phyloP scores from a whole-genome alignment of 2,797 vertebrate species.

The Enteromius unitaeniatus region DNA sequence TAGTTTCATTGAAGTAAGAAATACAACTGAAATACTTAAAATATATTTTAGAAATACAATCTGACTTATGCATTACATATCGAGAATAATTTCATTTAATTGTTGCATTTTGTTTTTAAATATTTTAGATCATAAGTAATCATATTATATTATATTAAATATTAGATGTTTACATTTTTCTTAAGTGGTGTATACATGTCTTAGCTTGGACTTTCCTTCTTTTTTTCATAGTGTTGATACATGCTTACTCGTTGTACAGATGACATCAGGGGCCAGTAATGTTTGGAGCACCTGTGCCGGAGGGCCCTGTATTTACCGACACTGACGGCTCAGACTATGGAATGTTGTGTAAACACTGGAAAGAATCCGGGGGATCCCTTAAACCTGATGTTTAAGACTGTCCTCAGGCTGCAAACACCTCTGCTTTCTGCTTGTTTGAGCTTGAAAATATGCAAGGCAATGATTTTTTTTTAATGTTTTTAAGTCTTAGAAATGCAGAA shows the following conservation, averaged over 20 bases:
- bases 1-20: no score
- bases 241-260: not conserved
- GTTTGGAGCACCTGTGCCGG: conserved; percentile 9
- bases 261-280: conserved; percentile 37
- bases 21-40: not conserved
- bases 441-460: conserved; percentile 12
- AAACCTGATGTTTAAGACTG: conserved; percentile 37
- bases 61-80: not conserved
- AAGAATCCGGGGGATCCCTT: conserved; percentile 10
- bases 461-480: not conserved
- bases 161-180: not conserved
- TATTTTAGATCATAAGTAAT: not conserved
- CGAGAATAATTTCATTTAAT: not conserved
- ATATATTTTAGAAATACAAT: not conserved
- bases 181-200: not conserved
- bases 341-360: conserved; percentile 46
- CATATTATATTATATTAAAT: not conserved
- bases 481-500: not conserved
- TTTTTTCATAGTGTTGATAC: conserved; percentile 9
- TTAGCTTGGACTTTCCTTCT: not conserved
- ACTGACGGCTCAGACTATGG: not conserved
- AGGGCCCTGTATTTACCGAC: conserved; percentile 39
- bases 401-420: conserved; percentile 7
- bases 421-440: conserved; percentile 14
- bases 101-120: not conserved